phyloP scores from a whole-genome alignment of 2,113 vertebrate genomes.

The Rynchops niger region DNA sequence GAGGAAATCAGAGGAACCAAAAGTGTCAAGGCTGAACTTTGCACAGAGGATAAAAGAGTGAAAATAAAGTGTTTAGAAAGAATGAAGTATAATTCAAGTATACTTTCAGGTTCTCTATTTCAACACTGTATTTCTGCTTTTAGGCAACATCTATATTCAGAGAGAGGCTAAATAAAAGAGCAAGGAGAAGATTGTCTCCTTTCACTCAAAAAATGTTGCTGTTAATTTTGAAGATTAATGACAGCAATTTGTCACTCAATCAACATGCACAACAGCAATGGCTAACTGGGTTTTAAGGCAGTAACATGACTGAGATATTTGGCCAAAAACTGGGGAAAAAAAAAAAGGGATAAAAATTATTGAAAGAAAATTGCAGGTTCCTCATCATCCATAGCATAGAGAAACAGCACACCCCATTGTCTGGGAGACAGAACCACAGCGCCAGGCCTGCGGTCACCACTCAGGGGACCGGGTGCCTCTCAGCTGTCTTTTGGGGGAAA shows the following conservation, averaged over 20 bases:
- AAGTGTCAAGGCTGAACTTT: not conserved
- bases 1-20: not conserved
- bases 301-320: not conserved
- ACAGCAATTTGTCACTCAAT: not conserved
- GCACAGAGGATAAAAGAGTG: not conserved
- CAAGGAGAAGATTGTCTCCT: not conserved
- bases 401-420: not conserved
- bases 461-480: not conserved
- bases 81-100: not conserved
- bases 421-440: not conserved
- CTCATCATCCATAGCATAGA: not conserved
- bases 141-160: not conserved
- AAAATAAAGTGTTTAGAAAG: not conserved
- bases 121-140: not conserved
- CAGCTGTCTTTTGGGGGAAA: not conserved
- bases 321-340: not conserved
- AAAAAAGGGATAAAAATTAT: not conserved
- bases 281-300: not conserved
- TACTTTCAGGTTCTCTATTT: not conserved
- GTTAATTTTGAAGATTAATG: not conserved
- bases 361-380: not conserved
- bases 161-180: fast-evolving
- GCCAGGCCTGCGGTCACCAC: not conserved
- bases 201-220: not conserved
- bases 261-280: not conserved